Base-by-base conservation (phyloP, 1,140 invertebrate genomes). In the Mylabris phalerata region DNA sequence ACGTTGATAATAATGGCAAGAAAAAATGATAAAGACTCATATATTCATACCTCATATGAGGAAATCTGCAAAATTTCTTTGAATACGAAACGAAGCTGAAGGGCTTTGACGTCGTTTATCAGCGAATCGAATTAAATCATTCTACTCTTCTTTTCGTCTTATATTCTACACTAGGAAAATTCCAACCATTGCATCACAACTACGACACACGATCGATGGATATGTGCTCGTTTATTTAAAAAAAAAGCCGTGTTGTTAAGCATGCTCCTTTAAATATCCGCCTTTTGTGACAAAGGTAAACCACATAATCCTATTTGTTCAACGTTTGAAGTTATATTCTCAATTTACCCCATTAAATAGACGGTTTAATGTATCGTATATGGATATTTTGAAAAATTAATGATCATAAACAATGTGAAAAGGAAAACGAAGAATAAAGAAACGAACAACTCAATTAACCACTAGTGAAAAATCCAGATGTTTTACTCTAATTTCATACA, bases 241-340 rank as follows among this genome's bases (percentile, higher is more conserved):
- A 60, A 60, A 43, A 50, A n/a, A 41, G 47, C 32, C 19, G 19
- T 19, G 19, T 49, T 49, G 49, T 57, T 57, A 57, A 44, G 56
- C 42, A 7, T 7, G 47, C 42, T 49, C 46, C 54, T 45, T 57
- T 40, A 57, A 40, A 46, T 52, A 52, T 54, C 55, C 40, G 45
- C 50, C 50, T 59, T 32, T 47, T 27, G n/a, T 41, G 38, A 43
- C 58, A 39, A 57, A 52, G 48, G 47, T 52, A 52, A 62, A 62
- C 60, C 56, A 49, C 55, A 48, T 62, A 62, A 62, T 62, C 60
- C 56, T 27, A 57, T 62, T 62, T 60, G 41, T 24, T 26, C 26
- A 48, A 13, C 48, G 54, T 56, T 60, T 60, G 52, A 60, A 50
- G 41, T 47, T 52, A 46, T 60, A 32, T 51, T 50, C 38, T 27